Evolutionary conservation across 2,113 vertebrate genomes (phyloP).

Genomic region (Fregata magnificens): DNA sequence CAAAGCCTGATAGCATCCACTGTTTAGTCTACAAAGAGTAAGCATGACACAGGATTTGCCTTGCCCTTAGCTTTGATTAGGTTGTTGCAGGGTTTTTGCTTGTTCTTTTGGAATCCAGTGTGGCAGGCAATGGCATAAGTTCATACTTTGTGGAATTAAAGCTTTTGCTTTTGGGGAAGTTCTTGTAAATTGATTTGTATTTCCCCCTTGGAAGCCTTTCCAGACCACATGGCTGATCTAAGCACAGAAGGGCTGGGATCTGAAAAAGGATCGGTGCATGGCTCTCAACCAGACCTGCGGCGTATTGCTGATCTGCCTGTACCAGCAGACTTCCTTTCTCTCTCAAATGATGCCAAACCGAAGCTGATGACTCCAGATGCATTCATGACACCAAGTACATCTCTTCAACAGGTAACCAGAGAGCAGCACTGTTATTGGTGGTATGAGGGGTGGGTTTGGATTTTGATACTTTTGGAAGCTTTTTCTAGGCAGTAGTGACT

Average conservation of each 20-base stretch:
- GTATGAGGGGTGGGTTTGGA: neutral
- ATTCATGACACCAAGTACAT: slow-evolving; percentile 94
- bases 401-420: slow-evolving; percentile 80
- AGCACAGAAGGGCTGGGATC: slow-evolving; percentile 78
- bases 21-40: neutral
- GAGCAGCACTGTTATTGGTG: neutral
- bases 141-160: neutral
- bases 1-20: neutral
- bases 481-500: neutral
- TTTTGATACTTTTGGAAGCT: neutral
- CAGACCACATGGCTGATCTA: slow-evolving; percentile 84
- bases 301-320: slow-evolving; percentile 86
- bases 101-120: neutral
- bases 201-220: slow-evolving; percentile 74
- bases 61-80: neutral
- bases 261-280: slow-evolving; percentile 81
- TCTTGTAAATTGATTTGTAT: neutral
- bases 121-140: neutral
- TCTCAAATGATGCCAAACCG: slow-evolving; percentile 81
- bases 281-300: slow-evolving; percentile 86
- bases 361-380: slow-evolving; percentile 98
- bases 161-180: neutral
- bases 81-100: neutral
- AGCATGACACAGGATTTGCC: neutral
- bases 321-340: slow-evolving; percentile 87